These are phyloP conservation scores for Spizaetus ornatus DNA, from an alignment of 2,113 vertebrate species.

Conservation along the genomic window DNA sequence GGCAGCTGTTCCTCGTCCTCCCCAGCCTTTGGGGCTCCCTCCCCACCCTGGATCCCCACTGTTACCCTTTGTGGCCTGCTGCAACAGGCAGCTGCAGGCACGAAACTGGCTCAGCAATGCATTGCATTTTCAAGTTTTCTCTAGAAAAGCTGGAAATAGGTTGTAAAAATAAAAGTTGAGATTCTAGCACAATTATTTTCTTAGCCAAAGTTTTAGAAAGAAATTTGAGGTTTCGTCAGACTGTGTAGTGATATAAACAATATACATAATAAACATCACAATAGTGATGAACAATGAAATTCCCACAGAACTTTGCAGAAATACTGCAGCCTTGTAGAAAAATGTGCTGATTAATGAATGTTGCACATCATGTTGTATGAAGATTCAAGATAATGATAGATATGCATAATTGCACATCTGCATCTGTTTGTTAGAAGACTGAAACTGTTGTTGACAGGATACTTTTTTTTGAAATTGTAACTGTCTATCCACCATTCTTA, in stretches of 20 bases:
- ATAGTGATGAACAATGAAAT: not conserved
- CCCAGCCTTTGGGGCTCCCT: not conserved
- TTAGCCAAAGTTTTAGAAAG: not conserved
- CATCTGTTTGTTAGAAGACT: not conserved
- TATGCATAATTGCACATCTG: not conserved
- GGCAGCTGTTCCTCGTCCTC: not conserved
- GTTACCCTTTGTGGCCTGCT: not conserved
- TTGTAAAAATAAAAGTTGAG: not conserved
- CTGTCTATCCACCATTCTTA: not conserved
- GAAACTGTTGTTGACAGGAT: not conserved
- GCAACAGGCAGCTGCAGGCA: not conserved
- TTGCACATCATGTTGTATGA: not conserved
- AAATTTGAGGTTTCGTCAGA: not conserved
- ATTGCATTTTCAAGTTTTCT: not conserved
- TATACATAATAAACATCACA: no score
- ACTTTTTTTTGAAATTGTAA: not conserved
- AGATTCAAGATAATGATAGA: not conserved
- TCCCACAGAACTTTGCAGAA: not conserved
- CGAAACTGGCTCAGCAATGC: not conserved
- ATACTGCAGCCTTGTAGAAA: not conserved
- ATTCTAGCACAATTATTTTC: not conserved
- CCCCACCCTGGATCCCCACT: no score
- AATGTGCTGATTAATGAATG: not conserved
- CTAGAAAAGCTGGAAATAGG: not conserved
- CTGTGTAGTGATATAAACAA: not conserved